Evolutionary conservation across 2,888 invertebrate species (phyloP), one percentile per base, ranked within the genome.

Genomic region (Diplazon laetatorius): DNA sequence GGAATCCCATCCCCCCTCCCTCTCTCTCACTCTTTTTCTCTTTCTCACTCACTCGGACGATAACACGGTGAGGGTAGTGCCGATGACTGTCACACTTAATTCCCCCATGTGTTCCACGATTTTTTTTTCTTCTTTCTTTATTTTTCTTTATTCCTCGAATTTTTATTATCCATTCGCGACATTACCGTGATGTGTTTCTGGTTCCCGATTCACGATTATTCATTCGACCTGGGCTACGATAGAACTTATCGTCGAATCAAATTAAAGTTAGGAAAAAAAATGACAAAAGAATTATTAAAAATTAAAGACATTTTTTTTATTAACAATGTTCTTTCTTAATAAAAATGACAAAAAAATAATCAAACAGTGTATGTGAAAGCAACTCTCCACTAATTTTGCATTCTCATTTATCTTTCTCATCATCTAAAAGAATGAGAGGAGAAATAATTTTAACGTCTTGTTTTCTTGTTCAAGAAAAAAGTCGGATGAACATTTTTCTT

Each of bases 121-220:
- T 30, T 30, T 30, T 30, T 5, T 30, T 30, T 30, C 6, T 30
- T 30, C 6, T 30, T 30, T 30, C 6, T 30, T 30, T 30, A 5
- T 6, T 6, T 30, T 30, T 30, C 30, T 30, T 30, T 30, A 5
- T 30, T 30, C 30, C 6, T 30, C n/a, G n/a, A n/a, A n/a, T 30
- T 30, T 30, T 30, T 30, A 30, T 30, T 50, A 50, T 60, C 50
- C 42, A 52, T 50, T 70, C 50, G 48, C 39, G 25, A 30, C 25
- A 60, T 60, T 70, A 30, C 60, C n/a, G n/a, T n/a, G 25, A 57
- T 44, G 68, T 60, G 22, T 50, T 50, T 70, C 39, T n/a, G n/a
- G 16, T 70, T 70, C 10, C 50, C 60, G 46, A 70, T 60, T 50
- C 39, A 70, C 25, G 16, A 20, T 70, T 70, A 42, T 60, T 50